These are phyloP conservation scores for Erithacus rubecula DNA, from an alignment of 2,797 vertebrate species.

Conservation along the genomic window DNA sequence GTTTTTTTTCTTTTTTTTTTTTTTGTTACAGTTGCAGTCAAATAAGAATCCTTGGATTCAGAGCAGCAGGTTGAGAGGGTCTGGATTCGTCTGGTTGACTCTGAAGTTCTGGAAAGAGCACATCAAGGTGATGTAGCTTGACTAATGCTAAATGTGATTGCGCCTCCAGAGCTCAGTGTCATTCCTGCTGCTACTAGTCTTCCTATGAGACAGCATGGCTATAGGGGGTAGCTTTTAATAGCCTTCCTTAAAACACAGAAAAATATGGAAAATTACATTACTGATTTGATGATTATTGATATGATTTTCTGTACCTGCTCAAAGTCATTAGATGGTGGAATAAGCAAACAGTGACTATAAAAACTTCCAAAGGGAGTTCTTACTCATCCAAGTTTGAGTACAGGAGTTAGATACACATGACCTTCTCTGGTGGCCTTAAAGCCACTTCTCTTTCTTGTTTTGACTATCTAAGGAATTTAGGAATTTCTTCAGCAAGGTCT, in stretches of 20 bases:
- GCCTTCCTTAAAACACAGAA: not conserved
- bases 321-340: not conserved
- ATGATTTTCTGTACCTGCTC: not conserved
- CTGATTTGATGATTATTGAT: not conserved
- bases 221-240: not conserved
- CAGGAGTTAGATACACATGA: not conserved
- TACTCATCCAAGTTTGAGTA: not conserved
- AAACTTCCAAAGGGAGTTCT: conserved; percentile 8
- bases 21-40: not conserved
- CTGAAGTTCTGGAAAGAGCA: not conserved
- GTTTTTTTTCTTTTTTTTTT: too few relatives aligned
- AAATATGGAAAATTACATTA: not conserved
- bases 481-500: not conserved
- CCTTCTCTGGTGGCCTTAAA: not conserved
- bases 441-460: not conserved
- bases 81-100: not conserved
- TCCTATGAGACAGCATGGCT: not conserved
- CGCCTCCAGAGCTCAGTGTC: not conserved
- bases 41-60: not conserved
- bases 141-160: not conserved
- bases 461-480: not conserved
- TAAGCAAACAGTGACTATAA: not conserved
- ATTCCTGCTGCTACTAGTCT: not conserved
- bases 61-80: not conserved
- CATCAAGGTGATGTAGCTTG: fast-evolving